Conservation (phyloP, 92 coral and sea anemone genomes). For the Parazoanthus darwini region DNA sequence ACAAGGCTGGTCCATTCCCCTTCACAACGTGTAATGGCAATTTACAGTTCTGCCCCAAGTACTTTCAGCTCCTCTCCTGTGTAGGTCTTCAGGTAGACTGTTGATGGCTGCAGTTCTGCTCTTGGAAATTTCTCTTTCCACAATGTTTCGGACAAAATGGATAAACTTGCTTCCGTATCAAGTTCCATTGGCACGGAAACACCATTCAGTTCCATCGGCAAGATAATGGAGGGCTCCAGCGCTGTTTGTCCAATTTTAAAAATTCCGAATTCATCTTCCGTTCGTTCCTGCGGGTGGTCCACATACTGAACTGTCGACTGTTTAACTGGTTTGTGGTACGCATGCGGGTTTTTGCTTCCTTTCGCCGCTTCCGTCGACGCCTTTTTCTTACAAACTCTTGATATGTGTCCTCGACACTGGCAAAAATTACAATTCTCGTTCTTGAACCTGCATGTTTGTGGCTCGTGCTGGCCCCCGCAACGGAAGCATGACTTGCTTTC, state of each 20-base stretch:
- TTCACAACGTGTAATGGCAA: conserved; percentile 38
- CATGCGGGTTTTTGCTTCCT: background rate
- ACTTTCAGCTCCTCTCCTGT: conserved; percentile 43
- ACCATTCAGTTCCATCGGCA: too few species aligned
- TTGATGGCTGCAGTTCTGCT: conserved; percentile 9
- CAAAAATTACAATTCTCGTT: conserved; percentile 14
- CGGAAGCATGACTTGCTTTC: conserved; percentile 3
- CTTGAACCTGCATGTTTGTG: conserved; percentile 31
- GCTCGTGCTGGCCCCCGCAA: background rate
- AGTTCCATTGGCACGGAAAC: background rate
- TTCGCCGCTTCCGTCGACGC: too few species aligned
- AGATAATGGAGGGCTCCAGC: background rate
- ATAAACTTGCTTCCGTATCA: background rate
- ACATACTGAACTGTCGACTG: too few species aligned
- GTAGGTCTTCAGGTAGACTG: conserved; percentile 36
- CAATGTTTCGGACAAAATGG: background rate
- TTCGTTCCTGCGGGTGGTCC: too few species aligned
- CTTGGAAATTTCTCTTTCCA: conserved; percentile 5
- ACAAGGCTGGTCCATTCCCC: conserved; percentile 50
- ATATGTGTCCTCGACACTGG: background rate
- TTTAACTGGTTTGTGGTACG: too few species aligned
- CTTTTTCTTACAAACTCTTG: too few species aligned
- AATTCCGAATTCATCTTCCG: background rate
- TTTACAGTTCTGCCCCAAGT: conserved; percentile 24
- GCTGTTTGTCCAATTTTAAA: too few species aligned